Conservation (phyloP, 2,797 vertebrate genomes). For the Pipistrellus kuhlii region DNA sequence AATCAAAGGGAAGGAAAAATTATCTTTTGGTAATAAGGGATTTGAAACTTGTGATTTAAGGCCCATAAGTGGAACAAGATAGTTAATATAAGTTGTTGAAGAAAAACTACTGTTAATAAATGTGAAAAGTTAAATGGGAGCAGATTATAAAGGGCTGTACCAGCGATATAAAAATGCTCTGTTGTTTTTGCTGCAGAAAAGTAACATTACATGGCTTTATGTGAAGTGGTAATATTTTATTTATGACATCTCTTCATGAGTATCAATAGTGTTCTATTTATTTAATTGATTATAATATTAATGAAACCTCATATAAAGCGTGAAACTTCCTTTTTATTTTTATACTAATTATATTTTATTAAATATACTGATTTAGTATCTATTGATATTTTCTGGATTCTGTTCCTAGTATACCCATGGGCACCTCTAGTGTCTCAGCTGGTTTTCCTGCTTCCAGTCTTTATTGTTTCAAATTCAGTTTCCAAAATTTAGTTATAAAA, state of each 20-base stretch:
- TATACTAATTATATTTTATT: not conserved
- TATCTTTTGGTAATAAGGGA: not conserved
- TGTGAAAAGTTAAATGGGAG: not conserved
- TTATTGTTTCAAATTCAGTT: conserved; percentile 2
- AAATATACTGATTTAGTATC: not conserved
- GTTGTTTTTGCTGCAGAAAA: not conserved
- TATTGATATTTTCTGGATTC: not conserved
- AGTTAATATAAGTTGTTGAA: not conserved
- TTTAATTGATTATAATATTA: not conserved
- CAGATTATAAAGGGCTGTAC: not conserved
- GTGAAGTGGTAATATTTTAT: not conserved
- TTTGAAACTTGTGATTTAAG: not conserved
- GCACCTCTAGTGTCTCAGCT: not conserved
- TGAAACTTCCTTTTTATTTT: not conserved
- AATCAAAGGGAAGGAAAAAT: not conserved
- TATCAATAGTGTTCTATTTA: not conserved
- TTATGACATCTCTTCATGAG: not conserved
- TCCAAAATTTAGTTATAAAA: not conserved
- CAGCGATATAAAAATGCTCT: not conserved
- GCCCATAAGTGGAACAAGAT: not conserved
- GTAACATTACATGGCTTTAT: not conserved
- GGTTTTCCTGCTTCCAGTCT: not conserved
- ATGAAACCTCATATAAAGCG: not conserved
- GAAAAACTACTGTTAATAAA: not conserved
- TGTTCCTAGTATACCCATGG: not conserved